phyloP scores from a whole-genome alignment of 2,888 invertebrate species.

The Beris morrisii region DNA sequence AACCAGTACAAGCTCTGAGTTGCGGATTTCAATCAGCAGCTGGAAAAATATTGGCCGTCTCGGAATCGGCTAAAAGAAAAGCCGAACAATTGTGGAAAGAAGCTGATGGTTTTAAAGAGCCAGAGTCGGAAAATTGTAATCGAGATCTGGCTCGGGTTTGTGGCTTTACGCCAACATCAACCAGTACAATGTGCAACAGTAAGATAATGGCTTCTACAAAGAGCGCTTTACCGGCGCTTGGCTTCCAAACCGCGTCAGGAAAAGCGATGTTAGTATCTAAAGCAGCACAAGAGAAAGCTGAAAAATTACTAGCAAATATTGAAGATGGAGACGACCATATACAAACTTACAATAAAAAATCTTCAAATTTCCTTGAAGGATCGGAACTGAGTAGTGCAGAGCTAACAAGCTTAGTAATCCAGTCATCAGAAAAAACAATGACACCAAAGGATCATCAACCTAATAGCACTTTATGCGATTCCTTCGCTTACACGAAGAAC shows the following conservation, averaged over 20 bases:
- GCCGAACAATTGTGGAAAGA: constrained; percentile 44
- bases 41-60: constrained; percentile 53
- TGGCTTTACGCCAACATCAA: no score
- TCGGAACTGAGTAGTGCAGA: no score
- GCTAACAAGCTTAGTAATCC: no score
- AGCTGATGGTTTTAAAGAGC: no score
- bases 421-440: neutral
- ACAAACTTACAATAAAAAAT: no score
- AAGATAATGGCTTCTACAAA: no score
- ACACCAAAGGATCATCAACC: neutral
- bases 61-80: constrained; percentile 47
- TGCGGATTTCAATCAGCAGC: constrained; percentile 50
- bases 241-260: neutral
- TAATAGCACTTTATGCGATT: no score
- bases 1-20: neutral
- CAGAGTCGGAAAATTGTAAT: no score
- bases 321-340: neutral
- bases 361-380: no score
- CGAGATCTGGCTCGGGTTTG: no score
- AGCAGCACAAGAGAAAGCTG: constrained; percentile 46
- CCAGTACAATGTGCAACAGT: no score
- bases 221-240: neutral
- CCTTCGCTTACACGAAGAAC: no score
- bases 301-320: neutral
- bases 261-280: constrained; percentile 44